Evolutionary conservation across 2,888 invertebrate species (phyloP), one percentile per base, ranked within the genome.

Genomic region (Pollenia labialis): DNA sequence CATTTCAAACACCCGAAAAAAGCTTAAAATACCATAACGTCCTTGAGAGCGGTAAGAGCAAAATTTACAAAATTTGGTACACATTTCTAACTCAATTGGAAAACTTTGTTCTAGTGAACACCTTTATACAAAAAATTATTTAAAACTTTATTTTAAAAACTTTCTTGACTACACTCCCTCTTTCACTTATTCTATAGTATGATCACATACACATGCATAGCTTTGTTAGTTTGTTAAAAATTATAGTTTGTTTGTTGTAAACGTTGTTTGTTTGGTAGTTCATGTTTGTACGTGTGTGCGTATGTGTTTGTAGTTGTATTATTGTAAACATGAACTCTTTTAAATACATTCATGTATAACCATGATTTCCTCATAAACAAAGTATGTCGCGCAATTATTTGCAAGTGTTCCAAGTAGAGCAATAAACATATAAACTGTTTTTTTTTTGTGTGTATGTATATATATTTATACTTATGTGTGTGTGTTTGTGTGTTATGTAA

Each of bases 321-420:
- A 82, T 80, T 82, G 85, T 85, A 72, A 82, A 87, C 75, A 87
- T 82, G 71, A 87, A 85, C 79, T 85, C 77, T 85, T 75, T 82
- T 87, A 81, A 87, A 87, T 82, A 85, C 75, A 54, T 85, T 80
- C 80, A 75, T 85, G 79, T 76, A 71, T 46, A 87, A 76, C 75
- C 87, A 87, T 82, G 87, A 82, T 87, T 85, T 87, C 40, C 81
- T 89, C 92, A 92, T 91, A 92, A 91, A 92, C 90, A 91, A 91
- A 90, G 90, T 90, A 89, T 91, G 92, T 91, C 91, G 92, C 91
- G 90, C 92, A 90, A 91, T 91, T 92, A 91, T 92, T 92, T 91
- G 91, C 91, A 92, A 91, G 91, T 92, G 91, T 81, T 88, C 85
- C 87, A 87, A 84, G 84, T 81, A 81, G 72, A 84, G 87, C 81